Evolutionary conservation across 2,888 invertebrate genomes (phyloP).

Genomic region (Cerastis rubricosa): DNA sequence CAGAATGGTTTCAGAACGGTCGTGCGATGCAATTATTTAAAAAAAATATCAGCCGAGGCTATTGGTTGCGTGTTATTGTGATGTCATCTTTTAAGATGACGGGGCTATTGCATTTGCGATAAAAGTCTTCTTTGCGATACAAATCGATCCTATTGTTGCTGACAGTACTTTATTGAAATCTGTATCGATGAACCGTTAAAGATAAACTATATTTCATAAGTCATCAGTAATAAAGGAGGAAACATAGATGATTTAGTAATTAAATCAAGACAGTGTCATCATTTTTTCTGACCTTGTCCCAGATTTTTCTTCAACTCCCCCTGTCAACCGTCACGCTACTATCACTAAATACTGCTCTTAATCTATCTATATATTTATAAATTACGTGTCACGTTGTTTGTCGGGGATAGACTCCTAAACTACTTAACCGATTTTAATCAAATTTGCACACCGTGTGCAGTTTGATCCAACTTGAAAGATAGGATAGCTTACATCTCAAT

Average conservation of each 20-base stretch:
- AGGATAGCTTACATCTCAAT: too few species aligned
- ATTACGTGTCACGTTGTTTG: too few species aligned
- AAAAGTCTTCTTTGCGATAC: conserved; percentile 52
- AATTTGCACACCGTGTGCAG: too few species aligned
- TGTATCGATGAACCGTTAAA: conserved; percentile 19
- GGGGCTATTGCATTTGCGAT: conserved; percentile 40
- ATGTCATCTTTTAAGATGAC: conserved; percentile 56
- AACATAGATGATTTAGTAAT: background rate
- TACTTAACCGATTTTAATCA: too few species aligned
- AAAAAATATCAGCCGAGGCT: conserved; percentile 40
- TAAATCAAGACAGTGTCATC: background rate
- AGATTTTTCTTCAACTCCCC: background rate
- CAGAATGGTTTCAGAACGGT: conserved; percentile 45
- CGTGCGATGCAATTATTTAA: conserved; percentile 60
- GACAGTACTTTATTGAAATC: conserved; percentile 36
- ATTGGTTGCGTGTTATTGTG: conserved; percentile 46
- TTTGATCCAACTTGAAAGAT: too few species aligned
- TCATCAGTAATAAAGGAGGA: background rate
- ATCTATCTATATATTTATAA: too few species aligned
- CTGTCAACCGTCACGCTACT: too few species aligned
- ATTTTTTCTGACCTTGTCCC: background rate
- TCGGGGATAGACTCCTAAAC: too few species aligned
- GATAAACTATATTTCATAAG: background rate
- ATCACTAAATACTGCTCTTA: background rate
- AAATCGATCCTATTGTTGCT: conserved; percentile 41